Evolutionary conservation across 2,113 vertebrate genomes (phyloP).

Genomic region (Sapayoa aenigma): DNA sequence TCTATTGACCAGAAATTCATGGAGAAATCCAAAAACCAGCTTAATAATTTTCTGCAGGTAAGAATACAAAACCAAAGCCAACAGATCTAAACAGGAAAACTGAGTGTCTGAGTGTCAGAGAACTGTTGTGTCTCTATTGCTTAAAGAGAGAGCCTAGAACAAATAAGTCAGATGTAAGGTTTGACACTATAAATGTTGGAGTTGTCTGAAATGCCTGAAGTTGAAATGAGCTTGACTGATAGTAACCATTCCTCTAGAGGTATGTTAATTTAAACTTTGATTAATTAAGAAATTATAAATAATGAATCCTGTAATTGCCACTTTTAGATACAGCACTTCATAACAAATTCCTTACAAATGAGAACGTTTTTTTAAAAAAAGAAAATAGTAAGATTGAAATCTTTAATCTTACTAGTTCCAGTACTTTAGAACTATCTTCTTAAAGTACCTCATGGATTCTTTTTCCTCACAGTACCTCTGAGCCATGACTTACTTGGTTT

Average conservation of each 20-base stretch:
- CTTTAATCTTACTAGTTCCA: neutral
- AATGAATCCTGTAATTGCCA: neutral
- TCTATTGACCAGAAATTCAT: conserved; percentile 97
- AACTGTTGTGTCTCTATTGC: neutral
- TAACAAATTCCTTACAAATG: neutral
- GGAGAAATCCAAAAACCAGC: conserved; percentile 96
- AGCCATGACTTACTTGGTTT: neutral
- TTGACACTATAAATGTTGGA: neutral
- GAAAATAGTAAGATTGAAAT: neutral
- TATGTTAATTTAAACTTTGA: neutral
- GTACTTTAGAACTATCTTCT: neutral
- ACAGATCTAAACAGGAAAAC: neutral
- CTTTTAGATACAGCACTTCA: neutral
- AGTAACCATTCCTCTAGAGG: neutral
- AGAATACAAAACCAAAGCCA: neutral
- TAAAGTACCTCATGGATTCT: neutral
- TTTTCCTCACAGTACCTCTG: neutral
- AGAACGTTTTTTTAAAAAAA: neutral
- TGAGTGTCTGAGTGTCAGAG: too few species aligned
- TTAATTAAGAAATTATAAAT: neutral
- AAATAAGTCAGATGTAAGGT: neutral
- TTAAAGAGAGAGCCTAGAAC: neutral
- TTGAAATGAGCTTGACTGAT: neutral
- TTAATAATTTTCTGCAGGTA: conserved; percentile 97
- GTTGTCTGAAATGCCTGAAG: neutral